Conservation (phyloP, 2,888 invertebrate genomes). For the Drosophila ochracea region DNA sequence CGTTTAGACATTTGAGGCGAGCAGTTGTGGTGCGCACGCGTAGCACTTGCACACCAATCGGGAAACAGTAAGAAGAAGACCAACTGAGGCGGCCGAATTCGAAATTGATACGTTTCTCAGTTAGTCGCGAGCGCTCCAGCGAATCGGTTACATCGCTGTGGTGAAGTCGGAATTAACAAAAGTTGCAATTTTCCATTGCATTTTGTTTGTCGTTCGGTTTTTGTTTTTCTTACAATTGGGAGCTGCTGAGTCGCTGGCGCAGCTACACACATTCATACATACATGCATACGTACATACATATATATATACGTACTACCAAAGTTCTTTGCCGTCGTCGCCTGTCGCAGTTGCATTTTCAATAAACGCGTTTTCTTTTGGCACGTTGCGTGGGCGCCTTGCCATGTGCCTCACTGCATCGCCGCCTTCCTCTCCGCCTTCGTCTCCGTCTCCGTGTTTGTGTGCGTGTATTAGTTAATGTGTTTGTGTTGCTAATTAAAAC, state of each 20-base stretch:
- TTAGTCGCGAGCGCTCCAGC: conserved; percentile 59
- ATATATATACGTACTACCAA: conserved; percentile 22
- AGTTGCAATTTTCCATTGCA: conserved; percentile 24
- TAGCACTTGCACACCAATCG: conserved; percentile 40
- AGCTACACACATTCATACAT: conserved; percentile 4
- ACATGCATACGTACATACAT: not conserved
- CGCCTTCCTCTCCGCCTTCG: conserved; percentile 9
- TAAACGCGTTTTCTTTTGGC: conserved; percentile 76
- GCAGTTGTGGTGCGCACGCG: conserved; percentile 56
- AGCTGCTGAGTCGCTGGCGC: conserved; percentile 26
- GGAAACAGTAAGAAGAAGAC: conserved; percentile 31
- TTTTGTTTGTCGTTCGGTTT: conserved; percentile 14
- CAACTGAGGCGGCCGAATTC: conserved; percentile 40
- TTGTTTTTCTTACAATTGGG: conserved; percentile 9
- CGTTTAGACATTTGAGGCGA: conserved; percentile 48
- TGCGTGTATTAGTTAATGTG: conserved; percentile 68
- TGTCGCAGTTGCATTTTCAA: conserved; percentile 67
- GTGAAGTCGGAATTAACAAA: conserved; percentile 28
- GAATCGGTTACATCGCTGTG: conserved; percentile 52
- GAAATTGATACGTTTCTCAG: conserved; percentile 52
- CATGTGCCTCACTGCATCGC: conserved; percentile 46
- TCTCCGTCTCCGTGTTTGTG: conserved; percentile 27
- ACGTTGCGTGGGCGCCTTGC: conserved; percentile 70
- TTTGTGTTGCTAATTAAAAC: conserved; percentile 74
- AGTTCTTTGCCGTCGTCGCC: conserved; percentile 50